Base-by-base conservation (phyloP, 1,140 invertebrate species). In the Diabrotica undecimpunctata region DNA sequence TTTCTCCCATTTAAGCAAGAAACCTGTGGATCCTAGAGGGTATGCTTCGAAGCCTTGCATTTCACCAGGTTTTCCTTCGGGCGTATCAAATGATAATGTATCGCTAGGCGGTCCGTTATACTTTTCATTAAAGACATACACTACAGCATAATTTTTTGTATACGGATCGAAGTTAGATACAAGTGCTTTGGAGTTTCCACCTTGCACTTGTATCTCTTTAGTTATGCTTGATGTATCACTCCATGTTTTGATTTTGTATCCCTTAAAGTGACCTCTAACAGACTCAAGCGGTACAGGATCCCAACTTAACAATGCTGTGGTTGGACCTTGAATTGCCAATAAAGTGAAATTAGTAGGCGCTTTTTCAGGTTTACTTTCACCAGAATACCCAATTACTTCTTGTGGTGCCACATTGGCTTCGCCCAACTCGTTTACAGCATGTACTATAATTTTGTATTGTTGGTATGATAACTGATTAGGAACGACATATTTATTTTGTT, bases 231-330 rank as follows among this genome's bases (percentile, higher is more conserved):
- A 72, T 51, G 82, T 82, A n/a, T 94, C 91, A 5, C 90, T 94
- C 95, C 95, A 97, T 2, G 92, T 96, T 80, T 95, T 91, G 61
- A 98, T 94, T 80, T 96, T 96, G 78, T 98, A 98, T 9, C 96
- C 96, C 73, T 90, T 91, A 78, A 98, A 95, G 78, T 97, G 91
- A n/a, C 96, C 96, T 25, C 87, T 81, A 0, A 97, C 86, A 0
- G 89, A 89, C 54, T 92, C 87, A 0, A 85, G 77, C 1, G 87
- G 75, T 0, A 96, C 93, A 0, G 90, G 85, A 79, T 88, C 86
- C 95, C 95, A 96, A 58, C 86, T 88, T n/a, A 97, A 81, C 12
- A 90, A 74, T 0, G 93, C 94, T 6, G 84, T 88, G 52, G 88
- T 93, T 11, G 88, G 87, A 11, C 88, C 86, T 25, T 85, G 87